Evolutionary conservation across 2,797 vertebrate genomes (phyloP), one percentile per base, ranked within the genome.

Genomic region (Enteromius afrohamiltoni): DNA sequence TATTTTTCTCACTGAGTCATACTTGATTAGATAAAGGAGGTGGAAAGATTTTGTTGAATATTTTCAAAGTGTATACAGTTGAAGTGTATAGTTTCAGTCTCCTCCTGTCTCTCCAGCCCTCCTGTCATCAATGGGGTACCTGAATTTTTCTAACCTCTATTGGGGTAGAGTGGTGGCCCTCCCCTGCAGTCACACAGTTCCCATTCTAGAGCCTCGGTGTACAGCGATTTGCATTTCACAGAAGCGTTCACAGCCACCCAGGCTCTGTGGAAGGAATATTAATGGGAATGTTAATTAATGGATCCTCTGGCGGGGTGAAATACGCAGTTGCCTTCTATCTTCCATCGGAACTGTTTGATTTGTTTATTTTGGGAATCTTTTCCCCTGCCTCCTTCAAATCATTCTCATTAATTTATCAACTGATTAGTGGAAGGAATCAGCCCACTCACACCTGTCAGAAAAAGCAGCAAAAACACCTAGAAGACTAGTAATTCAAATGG

Each of bases 281-380:
- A 94, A 95, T 94, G 85, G 84, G 89, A 92, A 94, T 93, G 88
- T 90, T 93, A 94, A 95, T 94, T 92, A 91, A 91, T 89, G 87
- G 77, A 87, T 88, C 82, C 92, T 90, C 92, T 89, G 88, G 83
- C 77, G 67, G 83, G 88, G 89, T 86, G 80, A 86, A 88, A 87
- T 86, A 76, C 89, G 89, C 77, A 90, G 93, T 93, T 92, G 87
- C 67, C 60, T 83, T 68, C 74, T 79, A 71, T 83, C 83, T 81
- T 83, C 49, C 47, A 37, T 68, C 58, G 71, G 69, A 71, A 82
- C 85, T 79, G 53, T 80, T 45, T 62, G 71, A 85, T 80, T 87
- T 90, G 88, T 90, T 89, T 87, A 29, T 80, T 73, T 84, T 70
- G 53, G 23, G 47, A 76, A 14, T 67, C 14, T 34, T 60, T 58